Evolutionary conservation across 30 jellyfish, hydroid and myxozoan species (phyloP).

Genomic region (Pelagia noctiluca): DNA sequence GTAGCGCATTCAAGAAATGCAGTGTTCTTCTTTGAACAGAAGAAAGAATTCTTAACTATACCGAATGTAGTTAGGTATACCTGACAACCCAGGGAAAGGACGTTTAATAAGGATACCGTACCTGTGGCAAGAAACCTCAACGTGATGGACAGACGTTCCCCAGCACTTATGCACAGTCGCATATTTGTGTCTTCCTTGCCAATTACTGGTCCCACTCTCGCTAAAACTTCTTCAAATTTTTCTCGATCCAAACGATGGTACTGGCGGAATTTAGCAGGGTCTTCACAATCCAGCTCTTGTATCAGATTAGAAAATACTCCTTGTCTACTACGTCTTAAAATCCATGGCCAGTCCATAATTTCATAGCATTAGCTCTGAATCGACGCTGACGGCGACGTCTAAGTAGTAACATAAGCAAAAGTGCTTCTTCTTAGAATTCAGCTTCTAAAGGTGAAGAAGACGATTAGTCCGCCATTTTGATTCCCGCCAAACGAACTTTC

Average conservation of each 20-base stretch:
- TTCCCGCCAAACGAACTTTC: no score
- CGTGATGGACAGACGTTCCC: conserved; percentile 22
- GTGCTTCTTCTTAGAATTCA: no score
- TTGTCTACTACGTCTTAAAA: no score
- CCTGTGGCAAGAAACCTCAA: conserved; percentile 41
- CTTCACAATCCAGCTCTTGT: conserved; percentile 3
- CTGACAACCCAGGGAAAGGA: no score
- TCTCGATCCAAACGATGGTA: conserved; percentile 20
- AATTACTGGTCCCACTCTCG: conserved; percentile 8
- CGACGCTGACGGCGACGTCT: no score
- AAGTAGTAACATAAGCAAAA: no score
- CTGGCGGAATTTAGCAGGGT: conserved; percentile 9
- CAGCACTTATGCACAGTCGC: conserved; percentile 26
- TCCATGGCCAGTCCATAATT: no score
- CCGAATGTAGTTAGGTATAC: no score
- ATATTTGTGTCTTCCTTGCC: conserved; percentile 10
- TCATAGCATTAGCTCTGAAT: no score
- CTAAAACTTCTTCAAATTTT: conserved; percentile 7
- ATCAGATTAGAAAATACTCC: no score
- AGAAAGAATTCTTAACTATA: background rate
- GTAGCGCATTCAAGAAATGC: background rate
- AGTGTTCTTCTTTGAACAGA: background rate
- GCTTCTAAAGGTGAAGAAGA: no score
- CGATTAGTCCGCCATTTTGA: no score
- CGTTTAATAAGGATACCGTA: background rate